Evolutionary conservation across 2,797 vertebrate genomes (phyloP).

Genomic region (Premnoplex brunnescens): DNA sequence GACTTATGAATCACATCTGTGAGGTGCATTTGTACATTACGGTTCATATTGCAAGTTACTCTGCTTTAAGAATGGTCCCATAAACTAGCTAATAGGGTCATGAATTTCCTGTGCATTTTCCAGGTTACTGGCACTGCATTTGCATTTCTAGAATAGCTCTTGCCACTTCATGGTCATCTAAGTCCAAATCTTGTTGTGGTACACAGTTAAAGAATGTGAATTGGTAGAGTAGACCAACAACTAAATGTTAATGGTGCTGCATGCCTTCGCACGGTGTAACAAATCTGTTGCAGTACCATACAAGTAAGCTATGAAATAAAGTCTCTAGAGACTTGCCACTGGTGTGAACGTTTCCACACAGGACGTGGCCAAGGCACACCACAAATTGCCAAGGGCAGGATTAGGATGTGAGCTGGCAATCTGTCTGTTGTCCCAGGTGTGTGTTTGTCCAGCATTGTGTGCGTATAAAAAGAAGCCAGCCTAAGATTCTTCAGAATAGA

Average conservation of each 20-base stretch:
- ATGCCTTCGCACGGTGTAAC: background rate
- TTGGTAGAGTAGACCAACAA: background rate
- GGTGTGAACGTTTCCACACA: background rate
- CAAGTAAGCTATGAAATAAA: background rate
- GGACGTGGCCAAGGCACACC: background rate
- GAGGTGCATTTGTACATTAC: background rate
- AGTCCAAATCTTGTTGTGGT: background rate
- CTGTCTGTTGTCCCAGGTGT: fast-evolving
- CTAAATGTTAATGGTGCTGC: background rate
- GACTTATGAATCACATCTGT: background rate
- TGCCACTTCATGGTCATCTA: background rate
- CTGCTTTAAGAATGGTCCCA: background rate
- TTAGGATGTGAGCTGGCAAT: background rate
- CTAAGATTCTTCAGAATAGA: background rate
- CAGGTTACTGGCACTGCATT: background rate
- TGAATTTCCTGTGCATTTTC: background rate
- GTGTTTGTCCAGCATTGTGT: background rate
- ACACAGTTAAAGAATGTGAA: background rate
- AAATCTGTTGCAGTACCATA: background rate
- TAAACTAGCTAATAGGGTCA: background rate
- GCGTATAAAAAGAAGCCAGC: background rate
- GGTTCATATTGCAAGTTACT: background rate
- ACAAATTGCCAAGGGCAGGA: background rate
- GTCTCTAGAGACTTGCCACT: background rate
- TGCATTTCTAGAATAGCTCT: background rate